phyloP scores from a whole-genome alignment of 2,113 vertebrate genomes.

The Hiodon tergisus region DNA sequence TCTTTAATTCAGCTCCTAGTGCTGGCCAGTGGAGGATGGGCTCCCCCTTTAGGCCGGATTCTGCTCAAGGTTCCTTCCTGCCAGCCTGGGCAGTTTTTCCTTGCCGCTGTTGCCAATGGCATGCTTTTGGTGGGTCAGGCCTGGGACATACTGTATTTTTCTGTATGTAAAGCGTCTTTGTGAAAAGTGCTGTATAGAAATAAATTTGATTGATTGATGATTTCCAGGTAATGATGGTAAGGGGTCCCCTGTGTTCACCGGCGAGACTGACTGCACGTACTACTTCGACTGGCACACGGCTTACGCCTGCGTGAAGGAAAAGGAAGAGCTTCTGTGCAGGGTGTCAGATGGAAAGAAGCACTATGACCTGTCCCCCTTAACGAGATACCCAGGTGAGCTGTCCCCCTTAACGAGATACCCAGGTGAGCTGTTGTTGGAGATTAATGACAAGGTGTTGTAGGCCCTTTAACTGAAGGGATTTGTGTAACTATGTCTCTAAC shows the following conservation, averaged over 20 bases:
- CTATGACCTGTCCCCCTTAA: slow-evolving; percentile 81
- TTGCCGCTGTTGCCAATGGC: too few relatives aligned
- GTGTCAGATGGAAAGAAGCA: slow-evolving; percentile 66
- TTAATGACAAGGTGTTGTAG: neutral
- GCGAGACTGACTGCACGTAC: slow-evolving; percentile 89
- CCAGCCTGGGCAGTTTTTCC: too few relatives aligned
- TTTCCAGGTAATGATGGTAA: slow-evolving; percentile 55
- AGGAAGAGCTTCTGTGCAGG: slow-evolving; percentile 77
- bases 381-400: slow-evolving; percentile 69
- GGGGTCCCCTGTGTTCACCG: slow-evolving; percentile 73
- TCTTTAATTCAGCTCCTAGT: too few relatives aligned
- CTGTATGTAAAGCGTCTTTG: rapidly evolving
- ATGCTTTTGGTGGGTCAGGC: too few relatives aligned
- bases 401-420: neutral
- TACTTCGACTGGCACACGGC: slow-evolving; percentile 88
- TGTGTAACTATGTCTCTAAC: too few relatives aligned
- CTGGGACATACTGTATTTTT: too few relatives aligned
- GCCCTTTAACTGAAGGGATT: neutral
- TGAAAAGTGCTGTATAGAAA: too few relatives aligned
- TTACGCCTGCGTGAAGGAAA: slow-evolving; percentile 81
- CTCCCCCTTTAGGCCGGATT: too few relatives aligned
- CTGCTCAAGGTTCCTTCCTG: too few relatives aligned
- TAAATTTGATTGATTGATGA: neutral
- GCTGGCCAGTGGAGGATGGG: too few relatives aligned
- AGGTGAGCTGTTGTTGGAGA: neutral